Conservation (phyloP, 2,797 vertebrate genomes). For the Hydrophis major region DNA sequence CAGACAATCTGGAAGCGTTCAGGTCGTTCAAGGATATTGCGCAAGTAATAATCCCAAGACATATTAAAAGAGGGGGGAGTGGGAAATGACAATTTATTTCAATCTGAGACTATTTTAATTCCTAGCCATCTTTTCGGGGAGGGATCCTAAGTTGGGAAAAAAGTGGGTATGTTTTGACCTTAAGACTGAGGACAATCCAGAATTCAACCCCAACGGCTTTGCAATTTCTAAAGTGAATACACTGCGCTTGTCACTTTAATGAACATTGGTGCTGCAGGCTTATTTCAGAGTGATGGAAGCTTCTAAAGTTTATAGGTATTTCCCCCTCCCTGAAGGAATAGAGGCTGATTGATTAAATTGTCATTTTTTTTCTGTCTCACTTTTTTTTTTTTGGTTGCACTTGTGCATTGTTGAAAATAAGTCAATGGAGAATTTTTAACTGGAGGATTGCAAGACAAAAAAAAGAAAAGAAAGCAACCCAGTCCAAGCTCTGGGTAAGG, state of each 20-base stretch:
- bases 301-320: constrained; percentile 52
- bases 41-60: neutral
- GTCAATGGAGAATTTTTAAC: constrained; percentile 62
- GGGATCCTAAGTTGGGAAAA: neutral
- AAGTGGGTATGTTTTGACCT: neutral
- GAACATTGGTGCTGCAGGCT: constrained; percentile 64
- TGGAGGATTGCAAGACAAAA: neutral
- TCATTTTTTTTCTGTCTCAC: constrained; percentile 36
- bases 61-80: constrained; percentile 1
- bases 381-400: neutral
- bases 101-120: neutral
- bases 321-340: constrained; percentile 31
- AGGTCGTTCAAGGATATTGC: neutral
- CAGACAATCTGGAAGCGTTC: neutral
- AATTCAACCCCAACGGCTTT: constrained; percentile 53
- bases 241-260: constrained; percentile 62
- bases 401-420: constrained; percentile 18
- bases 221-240: constrained; percentile 65
- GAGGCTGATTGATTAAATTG: constrained; percentile 71
- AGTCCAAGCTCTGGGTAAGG: neutral
- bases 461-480: neutral
- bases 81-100: constrained; percentile 31
- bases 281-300: constrained; percentile 63
- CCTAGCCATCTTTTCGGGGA: neutral
- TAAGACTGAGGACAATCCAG: constrained; percentile 59